Evolutionary conservation across 2,797 vertebrate species (phyloP), one percentile per base, ranked within the genome.

Genomic region (Apogon hyalosoma): DNA sequence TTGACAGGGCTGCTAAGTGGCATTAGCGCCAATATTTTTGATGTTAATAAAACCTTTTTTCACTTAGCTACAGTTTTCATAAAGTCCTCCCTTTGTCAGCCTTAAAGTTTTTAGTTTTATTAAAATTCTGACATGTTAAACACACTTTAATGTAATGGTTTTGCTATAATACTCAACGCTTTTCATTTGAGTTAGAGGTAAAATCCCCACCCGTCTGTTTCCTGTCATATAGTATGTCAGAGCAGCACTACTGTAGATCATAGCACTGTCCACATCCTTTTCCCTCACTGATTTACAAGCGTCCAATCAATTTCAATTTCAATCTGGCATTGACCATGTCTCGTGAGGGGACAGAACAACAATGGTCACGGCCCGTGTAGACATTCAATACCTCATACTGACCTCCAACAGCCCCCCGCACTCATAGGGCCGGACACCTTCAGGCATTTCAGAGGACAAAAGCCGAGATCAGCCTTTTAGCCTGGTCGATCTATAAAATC

Each of bases 261-360:
- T 74, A 68, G 43, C 42, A 12, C 73, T 19, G 10, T 67, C 66
- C 36, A 51, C 68, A 40, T 79, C 70, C 72, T 58, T 77, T 82
- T 67, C 65, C 53, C 59, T 53, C 55, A n/a, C 70, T 84, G 84
- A 90, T 90, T 92, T 89, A 86, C 74, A 79, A 86, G 76, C 85
- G 47, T 59, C 68, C 75, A 87, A 91, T 94, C 93, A 88, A 93
- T 94, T 93, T 80, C 85, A 94, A 92, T 94, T 93, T 88, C 77
- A 88, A 70, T 80, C 79, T 64, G 59, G 50, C 87, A 90, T 93
- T 89, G 92, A 91, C 83, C 49, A 13, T n/a, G 56, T 80, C 85
- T 88, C 67, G 11, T 73, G 78, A 82, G 75, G 66, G 78, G 61
- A 83, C 79, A 68, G 61, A 80, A 83, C 87, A 90, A 93, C 90